Conservation (phyloP, 1,140 invertebrate genomes). For the Lasioglossum baleicum region DNA sequence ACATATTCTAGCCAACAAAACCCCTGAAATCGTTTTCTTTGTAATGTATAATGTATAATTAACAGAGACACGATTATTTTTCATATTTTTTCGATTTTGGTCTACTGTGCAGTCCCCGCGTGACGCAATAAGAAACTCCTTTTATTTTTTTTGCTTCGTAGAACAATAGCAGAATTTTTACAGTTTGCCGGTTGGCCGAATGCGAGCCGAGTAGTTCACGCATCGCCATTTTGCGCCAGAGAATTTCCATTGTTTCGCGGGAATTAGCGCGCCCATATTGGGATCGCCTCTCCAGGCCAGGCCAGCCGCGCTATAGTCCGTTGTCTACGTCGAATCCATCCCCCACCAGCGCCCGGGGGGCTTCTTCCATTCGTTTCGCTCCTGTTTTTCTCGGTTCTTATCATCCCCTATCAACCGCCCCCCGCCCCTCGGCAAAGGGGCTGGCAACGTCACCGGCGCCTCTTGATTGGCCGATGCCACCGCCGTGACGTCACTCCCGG, state of each 20-base stretch:
- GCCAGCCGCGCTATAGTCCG: constrained; percentile 62
- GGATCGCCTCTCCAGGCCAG: constrained; percentile 58
- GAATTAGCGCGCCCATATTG: constrained; percentile 74
- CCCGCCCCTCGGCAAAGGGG: constrained; percentile 38
- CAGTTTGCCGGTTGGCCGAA: too few species aligned
- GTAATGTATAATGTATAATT: too few species aligned
- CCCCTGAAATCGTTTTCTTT: too few species aligned
- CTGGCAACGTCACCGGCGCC: constrained; percentile 71
- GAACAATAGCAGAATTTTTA: too few species aligned
- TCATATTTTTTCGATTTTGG: too few species aligned
- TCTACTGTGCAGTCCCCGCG: too few species aligned
- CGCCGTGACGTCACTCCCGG: constrained; percentile 74
- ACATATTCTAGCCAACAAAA: too few species aligned
- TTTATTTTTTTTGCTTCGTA: too few species aligned
- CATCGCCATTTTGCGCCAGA: constrained; percentile 71
- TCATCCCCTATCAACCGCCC: constrained; percentile 54
- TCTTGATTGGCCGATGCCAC: constrained; percentile 74
- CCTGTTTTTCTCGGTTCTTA: constrained; percentile 43
- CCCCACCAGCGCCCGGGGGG: neutral
- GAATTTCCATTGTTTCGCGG: constrained; percentile 75
- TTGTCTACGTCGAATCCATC: constrained; percentile 59
- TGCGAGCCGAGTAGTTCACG: constrained; percentile 39
- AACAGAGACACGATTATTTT: too few species aligned
- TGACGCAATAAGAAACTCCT: too few species aligned
- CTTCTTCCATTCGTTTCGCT: constrained; percentile 18